Evolutionary conservation across 2,888 invertebrate species (phyloP), one percentile per base, ranked within the genome.

Genomic region (Bugulina stolonifera): DNA sequence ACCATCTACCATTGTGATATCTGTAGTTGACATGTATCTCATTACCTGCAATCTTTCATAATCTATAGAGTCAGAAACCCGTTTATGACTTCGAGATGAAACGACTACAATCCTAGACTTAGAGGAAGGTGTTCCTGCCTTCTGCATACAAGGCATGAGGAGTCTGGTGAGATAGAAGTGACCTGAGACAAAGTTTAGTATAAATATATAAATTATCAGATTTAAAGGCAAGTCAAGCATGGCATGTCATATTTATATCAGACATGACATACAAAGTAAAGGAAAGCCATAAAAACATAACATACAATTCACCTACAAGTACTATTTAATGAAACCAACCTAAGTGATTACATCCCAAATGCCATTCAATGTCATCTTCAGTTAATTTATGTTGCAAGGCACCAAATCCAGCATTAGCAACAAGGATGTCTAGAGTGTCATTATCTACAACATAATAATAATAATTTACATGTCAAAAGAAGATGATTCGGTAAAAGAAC

Each of bases 361-460:
- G 64, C 27, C 14, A 64, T 32, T 64, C 64, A 32, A 64, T 27
- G 27, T 64, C 64, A 32, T 64, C 64, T 34, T 64, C 64, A 3
- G 64, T 32, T 32, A 64, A 3, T 29, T n/a, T 22, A 32, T 64
- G 64, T 5, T 27, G 18, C 2, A 64, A 18, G 18, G 64, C 29
- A 32, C 64, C 64, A 64, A 64, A 64, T 5, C 64, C 64, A 32
- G 64, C 64, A n/a, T 64, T 64, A 10, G 29, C 64, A 2, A 64
- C 34, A 2, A 64, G 64, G 5, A 64, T 64, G 34, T 64, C 64
- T 25, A 64, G 64, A 5, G 14, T 32, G 32, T 5, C 5, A 2
- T 64, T 27, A 3, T 64, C 64, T 64, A n/a, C 34, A 64, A 64
- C n/a, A 27, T n/a, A n/a, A n/a, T n/a, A n/a, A n/a, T n/a, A n/a